Conservation (phyloP, 2,797 vertebrate species). For the Anguilla marmorata region DNA sequence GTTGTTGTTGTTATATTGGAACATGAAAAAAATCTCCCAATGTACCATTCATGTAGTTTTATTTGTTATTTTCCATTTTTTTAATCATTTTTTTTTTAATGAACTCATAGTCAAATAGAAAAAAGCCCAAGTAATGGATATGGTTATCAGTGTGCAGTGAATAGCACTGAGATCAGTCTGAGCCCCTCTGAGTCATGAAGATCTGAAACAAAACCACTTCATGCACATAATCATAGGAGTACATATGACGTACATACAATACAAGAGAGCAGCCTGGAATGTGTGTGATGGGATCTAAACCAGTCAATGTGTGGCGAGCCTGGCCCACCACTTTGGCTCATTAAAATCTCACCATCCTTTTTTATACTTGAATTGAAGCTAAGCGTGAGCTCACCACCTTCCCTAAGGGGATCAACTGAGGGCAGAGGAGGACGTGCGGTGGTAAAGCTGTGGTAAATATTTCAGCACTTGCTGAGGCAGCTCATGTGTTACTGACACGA, state of each 20-base stretch:
- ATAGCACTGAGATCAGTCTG: background rate
- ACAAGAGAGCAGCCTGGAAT: background rate
- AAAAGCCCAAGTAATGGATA: background rate
- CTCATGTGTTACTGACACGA: background rate
- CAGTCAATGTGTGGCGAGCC: background rate
- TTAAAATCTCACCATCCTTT: slow-evolving; percentile 8
- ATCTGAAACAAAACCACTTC: background rate
- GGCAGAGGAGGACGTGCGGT: background rate
- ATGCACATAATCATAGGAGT: background rate
- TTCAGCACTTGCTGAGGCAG: background rate
- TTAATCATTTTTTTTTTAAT: background rate
- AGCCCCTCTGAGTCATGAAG: background rate
- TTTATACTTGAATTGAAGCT: background rate
- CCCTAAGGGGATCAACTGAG: background rate
- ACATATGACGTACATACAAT: background rate
- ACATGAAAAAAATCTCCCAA: no score
- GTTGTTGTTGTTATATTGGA: no score
- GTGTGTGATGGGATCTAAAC: background rate
- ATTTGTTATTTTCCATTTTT: background rate
- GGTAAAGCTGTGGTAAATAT: background rate
- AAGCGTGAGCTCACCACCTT: background rate
- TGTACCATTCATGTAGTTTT: no score
- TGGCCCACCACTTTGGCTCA: background rate
- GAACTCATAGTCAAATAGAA: background rate
- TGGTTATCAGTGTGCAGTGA: background rate